Evolutionary conservation across 2,797 vertebrate genomes (phyloP).

Genomic region (Lagorchestes hirsutus): DNA sequence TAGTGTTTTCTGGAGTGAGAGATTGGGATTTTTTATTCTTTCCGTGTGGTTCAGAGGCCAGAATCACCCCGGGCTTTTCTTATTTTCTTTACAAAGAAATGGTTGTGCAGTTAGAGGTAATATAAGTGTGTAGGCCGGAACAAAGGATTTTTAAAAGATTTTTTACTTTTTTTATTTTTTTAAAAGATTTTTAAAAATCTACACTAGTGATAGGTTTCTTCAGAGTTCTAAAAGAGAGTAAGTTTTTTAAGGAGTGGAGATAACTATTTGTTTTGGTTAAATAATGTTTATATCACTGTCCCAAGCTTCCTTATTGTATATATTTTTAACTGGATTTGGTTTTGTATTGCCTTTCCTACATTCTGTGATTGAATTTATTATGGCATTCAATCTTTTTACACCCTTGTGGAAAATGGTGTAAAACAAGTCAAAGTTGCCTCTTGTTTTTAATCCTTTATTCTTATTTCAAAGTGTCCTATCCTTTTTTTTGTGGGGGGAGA

Average conservation of each 20-base stretch:
- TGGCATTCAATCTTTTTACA: slow-evolving; percentile 21
- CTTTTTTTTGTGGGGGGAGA: neutral
- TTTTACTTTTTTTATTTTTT: neutral
- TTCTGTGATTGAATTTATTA: slow-evolving; percentile 29
- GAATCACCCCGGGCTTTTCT: neutral
- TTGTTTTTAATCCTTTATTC: slow-evolving; percentile 36
- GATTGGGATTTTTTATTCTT: neutral
- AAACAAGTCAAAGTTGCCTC: neutral
- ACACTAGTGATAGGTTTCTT: slow-evolving; percentile 4
- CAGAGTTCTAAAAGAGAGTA: neutral
- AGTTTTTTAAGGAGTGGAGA: neutral
- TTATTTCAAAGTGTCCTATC: slow-evolving; percentile 34
- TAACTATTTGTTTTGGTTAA: neutral
- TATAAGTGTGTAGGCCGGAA: neutral
- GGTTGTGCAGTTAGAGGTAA: neutral
- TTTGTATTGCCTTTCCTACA: slow-evolving; percentile 35
- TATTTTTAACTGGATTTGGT: slow-evolving; percentile 23
- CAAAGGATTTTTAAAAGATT: neutral
- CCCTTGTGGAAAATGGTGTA: neutral
- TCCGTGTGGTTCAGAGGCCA: neutral
- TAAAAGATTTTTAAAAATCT: neutral
- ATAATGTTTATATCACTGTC: neutral
- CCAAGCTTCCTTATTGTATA: slow-evolving; percentile 1
- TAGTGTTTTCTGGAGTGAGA: slow-evolving; percentile 8
- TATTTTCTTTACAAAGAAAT: neutral